These are phyloP conservation scores for Xiphophorus maculatus DNA, from an alignment of 2,113 vertebrate species.

Conservation along the genomic window DNA sequence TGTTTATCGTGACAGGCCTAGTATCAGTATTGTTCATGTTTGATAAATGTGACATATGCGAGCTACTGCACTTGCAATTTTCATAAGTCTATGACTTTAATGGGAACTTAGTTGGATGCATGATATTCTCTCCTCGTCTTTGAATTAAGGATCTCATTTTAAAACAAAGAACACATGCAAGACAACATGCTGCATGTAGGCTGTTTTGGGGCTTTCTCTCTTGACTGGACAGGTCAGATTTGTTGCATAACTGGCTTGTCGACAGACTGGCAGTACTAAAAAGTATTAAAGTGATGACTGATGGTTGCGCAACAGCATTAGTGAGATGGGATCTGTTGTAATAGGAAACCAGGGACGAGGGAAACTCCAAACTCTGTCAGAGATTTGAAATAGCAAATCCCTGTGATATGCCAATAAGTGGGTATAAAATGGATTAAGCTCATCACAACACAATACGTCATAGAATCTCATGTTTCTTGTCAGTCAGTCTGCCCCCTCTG, in stretches of 20 bases:
- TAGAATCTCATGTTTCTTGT: slow-evolving; percentile 51
- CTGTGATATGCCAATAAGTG: slow-evolving; percentile 73
- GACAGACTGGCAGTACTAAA: slow-evolving; percentile 48
- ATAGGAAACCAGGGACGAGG: slow-evolving; percentile 38
- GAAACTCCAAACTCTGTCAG: slow-evolving; percentile 58
- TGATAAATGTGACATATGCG: too few relatives aligned
- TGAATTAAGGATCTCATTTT: slow-evolving; percentile 25
- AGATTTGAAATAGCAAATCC: slow-evolving; percentile 65
- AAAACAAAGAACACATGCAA: slow-evolving; percentile 9
- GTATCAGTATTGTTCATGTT: too few relatives aligned
- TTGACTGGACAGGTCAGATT: slow-evolving; percentile 19
- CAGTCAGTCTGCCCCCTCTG: slow-evolving; percentile 46
- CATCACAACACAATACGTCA: slow-evolving; percentile 39
- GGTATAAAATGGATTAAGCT: slow-evolving; percentile 67
- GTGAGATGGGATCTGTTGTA: slow-evolving; percentile 68
- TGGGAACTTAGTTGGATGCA: slow-evolving; percentile 16
- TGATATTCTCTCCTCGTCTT: slow-evolving; percentile 24
- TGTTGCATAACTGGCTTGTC: slow-evolving; percentile 62
- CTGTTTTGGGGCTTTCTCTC: slow-evolving; percentile 23
- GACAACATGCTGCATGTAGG: slow-evolving; percentile 15
- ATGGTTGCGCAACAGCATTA: slow-evolving; percentile 80
- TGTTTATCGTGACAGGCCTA: too few relatives aligned
- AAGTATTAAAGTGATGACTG: slow-evolving; percentile 75
- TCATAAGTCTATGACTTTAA: slow-evolving; percentile 17
- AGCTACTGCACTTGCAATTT: too few relatives aligned